Evolutionary conservation across 2,888 invertebrate genomes (phyloP).

Genomic region (Drosophila mayaguana): DNA sequence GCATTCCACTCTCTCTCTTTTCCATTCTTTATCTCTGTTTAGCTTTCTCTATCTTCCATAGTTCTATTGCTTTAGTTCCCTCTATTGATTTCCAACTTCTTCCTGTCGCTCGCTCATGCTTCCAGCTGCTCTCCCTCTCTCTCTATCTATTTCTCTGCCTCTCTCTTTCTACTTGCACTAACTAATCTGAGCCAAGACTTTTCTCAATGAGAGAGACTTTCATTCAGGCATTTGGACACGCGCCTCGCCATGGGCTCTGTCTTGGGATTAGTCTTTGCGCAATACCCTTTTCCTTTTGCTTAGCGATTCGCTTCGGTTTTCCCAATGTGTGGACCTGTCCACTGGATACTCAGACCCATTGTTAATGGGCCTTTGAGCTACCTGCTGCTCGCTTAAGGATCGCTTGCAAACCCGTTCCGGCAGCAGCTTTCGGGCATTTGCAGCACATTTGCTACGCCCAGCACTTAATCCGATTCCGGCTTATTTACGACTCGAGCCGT

Average conservation of each 20-base stretch:
- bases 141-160: neutral
- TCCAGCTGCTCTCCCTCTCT: too few species aligned
- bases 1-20: neutral
- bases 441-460: slow-evolving; percentile 46
- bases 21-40: neutral
- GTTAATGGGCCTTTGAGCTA: neutral
- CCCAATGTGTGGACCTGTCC: slow-evolving; percentile 1
- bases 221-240: slow-evolving; percentile 28
- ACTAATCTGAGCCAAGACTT: neutral
- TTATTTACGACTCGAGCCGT: slow-evolving; percentile 30
- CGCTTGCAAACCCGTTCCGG: slow-evolving; percentile 5
- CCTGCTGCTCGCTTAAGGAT: neutral
- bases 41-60: neutral
- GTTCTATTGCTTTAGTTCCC: neutral
- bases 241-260: slow-evolving; percentile 8
- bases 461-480: slow-evolving; percentile 10
- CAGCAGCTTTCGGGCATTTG: slow-evolving; percentile 31
- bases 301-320: slow-evolving; percentile 35
- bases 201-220: neutral
- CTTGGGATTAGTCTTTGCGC: slow-evolving; percentile 20
- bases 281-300: slow-evolving; percentile 42
- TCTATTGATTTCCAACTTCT: neutral
- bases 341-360: neutral
- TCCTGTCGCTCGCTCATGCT: neutral
- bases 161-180: too few species aligned